Conservation (phyloP, 2,888 invertebrate species). For the Sylvicola fuscatus region DNA sequence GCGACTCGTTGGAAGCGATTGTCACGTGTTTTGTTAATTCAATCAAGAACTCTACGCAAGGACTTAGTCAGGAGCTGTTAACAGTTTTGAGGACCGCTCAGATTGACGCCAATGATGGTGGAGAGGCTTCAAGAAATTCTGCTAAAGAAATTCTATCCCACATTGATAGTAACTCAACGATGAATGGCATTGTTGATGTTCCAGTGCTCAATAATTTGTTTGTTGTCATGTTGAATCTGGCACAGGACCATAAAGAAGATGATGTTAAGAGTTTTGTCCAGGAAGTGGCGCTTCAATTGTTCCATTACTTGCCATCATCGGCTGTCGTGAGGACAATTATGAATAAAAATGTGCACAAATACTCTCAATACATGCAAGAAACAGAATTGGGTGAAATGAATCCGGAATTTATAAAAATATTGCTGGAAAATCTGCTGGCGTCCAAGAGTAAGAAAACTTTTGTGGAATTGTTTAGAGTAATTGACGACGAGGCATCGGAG, state of each 20-base stretch:
- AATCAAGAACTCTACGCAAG: not conserved
- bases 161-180: conserved; percentile 20
- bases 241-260: conserved; percentile 9
- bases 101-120: conserved; percentile 3
- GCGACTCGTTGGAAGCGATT: conserved; percentile 13
- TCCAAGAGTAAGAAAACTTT: conserved; percentile 6
- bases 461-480: conserved; percentile 11
- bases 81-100: conserved; percentile 3
- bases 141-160: conserved; percentile 19
- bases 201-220: conserved; percentile 22
- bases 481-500: too few relatives aligned
- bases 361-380: conserved; percentile 13
- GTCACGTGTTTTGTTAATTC: conserved; percentile 14
- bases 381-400: conserved; percentile 9
- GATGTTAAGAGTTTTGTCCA: conserved; percentile 24
- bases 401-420: not conserved
- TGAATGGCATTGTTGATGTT: conserved; percentile 19
- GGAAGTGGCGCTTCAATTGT: conserved; percentile 18
- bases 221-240: conserved; percentile 17
- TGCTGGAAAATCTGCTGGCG: too few relatives aligned
- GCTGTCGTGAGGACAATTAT: too few relatives aligned
- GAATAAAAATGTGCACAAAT: conserved; percentile 3
- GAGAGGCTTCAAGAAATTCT: too few relatives aligned
- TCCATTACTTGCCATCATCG: conserved; percentile 16
- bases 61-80: not conserved